phyloP scores from a whole-genome alignment of 2,888 invertebrate genomes.

The Aquatica leii region DNA sequence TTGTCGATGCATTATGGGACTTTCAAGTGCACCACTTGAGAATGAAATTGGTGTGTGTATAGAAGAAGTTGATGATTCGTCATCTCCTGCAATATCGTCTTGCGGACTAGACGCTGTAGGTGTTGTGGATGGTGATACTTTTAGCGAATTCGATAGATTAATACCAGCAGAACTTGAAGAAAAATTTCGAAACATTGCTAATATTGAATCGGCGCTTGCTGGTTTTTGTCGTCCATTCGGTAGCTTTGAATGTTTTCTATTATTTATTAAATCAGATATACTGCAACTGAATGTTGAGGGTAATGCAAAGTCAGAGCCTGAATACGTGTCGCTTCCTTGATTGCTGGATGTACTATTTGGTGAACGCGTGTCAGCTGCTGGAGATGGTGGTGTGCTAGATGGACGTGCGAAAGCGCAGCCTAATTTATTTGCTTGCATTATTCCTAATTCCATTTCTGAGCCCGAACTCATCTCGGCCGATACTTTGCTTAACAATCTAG shows the following conservation, averaged over 20 bases:
- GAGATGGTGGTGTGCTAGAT: constrained; percentile 71
- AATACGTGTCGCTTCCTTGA: constrained; percentile 80
- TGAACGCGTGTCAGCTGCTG: constrained; percentile 69
- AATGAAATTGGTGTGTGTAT: constrained; percentile 69
- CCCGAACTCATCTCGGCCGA: constrained; percentile 82
- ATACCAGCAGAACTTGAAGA: constrained; percentile 69
- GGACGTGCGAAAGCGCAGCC: constrained; percentile 59
- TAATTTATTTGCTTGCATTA: constrained; percentile 57
- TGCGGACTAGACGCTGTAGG: constrained; percentile 80
- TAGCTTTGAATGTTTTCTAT: constrained; percentile 51
- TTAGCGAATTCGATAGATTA: constrained; percentile 69
- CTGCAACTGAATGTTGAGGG: constrained; percentile 69
- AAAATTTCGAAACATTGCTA: constrained; percentile 81
- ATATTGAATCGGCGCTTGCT: constrained; percentile 80
- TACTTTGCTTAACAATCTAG: constrained; percentile 75
- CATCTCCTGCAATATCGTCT: constrained; percentile 74
- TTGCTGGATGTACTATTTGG: constrained; percentile 77
- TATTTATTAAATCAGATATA: constrained; percentile 58
- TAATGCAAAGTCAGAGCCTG: constrained; percentile 74
- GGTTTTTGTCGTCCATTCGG: constrained; percentile 68
- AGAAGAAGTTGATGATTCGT: constrained; percentile 76
- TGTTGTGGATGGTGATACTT: constrained; percentile 73
- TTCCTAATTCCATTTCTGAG: constrained; percentile 70
- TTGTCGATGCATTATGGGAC: constrained; percentile 64
- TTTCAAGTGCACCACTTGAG: constrained; percentile 68